A percentile compares a stretch with the other conserved stretches of the same genome.
Conservation (phyloP, 2,888 invertebrate genomes). For the Andrena fulva region DNA sequence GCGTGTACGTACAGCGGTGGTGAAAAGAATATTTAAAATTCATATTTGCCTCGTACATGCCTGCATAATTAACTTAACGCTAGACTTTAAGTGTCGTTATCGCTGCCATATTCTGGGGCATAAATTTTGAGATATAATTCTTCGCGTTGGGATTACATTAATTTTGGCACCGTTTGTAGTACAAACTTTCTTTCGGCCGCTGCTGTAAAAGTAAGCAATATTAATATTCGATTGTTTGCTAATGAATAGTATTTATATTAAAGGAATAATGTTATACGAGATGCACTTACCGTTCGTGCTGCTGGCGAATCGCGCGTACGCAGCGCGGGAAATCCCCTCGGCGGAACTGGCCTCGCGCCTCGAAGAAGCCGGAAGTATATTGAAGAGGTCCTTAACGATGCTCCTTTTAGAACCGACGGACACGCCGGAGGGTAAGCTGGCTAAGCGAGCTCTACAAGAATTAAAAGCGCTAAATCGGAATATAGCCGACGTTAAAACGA, state of each 20-base stretch:
- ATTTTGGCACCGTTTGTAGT: too few species aligned
- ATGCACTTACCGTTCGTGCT: conserved; percentile 89
- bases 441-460: conserved; percentile 89
- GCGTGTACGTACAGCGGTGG: too few species aligned
- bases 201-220: too few species aligned
- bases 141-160: too few species aligned
- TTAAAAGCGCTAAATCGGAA: conserved; percentile 87
- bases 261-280: conserved; percentile 91
- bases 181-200: too few species aligned
- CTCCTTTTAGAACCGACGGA: conserved; percentile 90
- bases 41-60: too few species aligned
- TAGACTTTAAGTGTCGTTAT: too few species aligned
- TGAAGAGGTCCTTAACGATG: conserved; percentile 88
- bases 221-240: not conserved
- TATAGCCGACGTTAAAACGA: conserved; percentile 80
- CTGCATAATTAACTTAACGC: too few species aligned
- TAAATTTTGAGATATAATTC: too few species aligned
- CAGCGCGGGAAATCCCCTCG: conserved; percentile 87
- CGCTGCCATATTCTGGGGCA: too few species aligned
- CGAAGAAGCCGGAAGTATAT: conserved; percentile 86
- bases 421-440: conserved; percentile 90
- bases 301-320: conserved; percentile 88
- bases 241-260: not conserved
- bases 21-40: too few species aligned
- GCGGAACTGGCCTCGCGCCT: conserved; percentile 87